Conservation (phyloP, 2,888 invertebrate species). For the Ceriagrion tenellum region DNA sequence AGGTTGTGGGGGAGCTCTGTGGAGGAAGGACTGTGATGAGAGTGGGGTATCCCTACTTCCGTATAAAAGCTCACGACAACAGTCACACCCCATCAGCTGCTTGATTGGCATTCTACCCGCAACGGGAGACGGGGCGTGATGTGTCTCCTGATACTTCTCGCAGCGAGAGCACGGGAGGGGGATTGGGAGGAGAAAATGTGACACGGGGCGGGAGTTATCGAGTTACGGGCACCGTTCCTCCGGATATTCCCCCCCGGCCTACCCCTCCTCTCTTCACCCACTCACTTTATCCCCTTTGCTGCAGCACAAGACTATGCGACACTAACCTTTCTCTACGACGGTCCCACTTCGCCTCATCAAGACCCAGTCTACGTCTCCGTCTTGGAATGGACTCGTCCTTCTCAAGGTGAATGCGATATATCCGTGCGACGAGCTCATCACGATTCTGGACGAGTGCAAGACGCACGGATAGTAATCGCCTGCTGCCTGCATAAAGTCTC, state of each 20-base stretch:
- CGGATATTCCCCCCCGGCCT: background rate
- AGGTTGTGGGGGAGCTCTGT: background rate
- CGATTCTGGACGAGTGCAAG: background rate
- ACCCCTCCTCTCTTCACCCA: background rate
- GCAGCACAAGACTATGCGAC: background rate
- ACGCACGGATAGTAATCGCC: background rate
- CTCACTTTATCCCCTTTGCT: background rate
- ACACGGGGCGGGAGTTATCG: constrained; percentile 20
- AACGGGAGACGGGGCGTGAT: constrained; percentile 19
- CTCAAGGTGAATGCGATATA: background rate
- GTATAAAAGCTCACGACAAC: background rate
- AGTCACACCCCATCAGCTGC: constrained; percentile 34
- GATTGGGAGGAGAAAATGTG: background rate
- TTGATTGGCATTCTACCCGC: constrained; percentile 56
- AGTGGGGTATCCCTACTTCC: background rate
- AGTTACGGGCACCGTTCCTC: background rate
- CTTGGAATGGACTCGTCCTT: background rate
- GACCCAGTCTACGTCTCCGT: constrained; percentile 5
- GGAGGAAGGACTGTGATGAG: too few species aligned
- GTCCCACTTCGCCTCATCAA: background rate
- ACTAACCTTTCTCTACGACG: constrained; percentile 42
- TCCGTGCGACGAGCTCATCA: background rate
- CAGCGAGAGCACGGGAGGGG: background rate
- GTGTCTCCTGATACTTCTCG: background rate
- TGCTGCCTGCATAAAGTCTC: background rate